Base-by-base conservation (phyloP, 2,797 vertebrate genomes). In the Echiichthys vipera region DNA sequence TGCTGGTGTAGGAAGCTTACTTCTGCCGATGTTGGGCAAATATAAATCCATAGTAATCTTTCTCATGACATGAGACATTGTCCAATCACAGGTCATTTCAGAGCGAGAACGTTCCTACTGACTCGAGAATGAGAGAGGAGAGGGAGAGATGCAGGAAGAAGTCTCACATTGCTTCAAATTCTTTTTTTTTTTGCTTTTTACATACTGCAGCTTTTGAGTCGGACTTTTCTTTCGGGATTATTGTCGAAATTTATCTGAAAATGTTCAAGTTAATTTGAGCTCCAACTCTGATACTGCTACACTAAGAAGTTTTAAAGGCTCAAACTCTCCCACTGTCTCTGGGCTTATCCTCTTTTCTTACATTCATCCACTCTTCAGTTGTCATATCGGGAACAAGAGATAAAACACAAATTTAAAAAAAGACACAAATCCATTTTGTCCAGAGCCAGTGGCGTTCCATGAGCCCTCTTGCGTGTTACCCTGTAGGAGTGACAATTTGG, bases 221-320 rank as follows among this genome's bases (percentile, higher is more conserved):
- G 9, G 53, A 63, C 59, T 73, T 78, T 57, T 76, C 42, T 64
- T 43, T 74, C 13, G 17, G 84, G 81, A 88, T 85, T 88, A 84
- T 51, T 75, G 65, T 74, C 17, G 2, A 76, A 78, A 65, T 70
- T 59, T 69, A 74, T 86, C 74, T 61, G 47, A 80, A 76, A 69
- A 78, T 22, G 63, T 27, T 74, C 39, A 27, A 82, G 71, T 80
- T 83, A 78, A 78, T 69, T 81, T 42, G 51, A 43, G 65, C 71
- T 71, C 55, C 27, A 7, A 34, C 77, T 50, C 56, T 50, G 76
- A 85, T 66, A 56, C 25, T 30, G 63, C 62, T 34, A n/a, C 32
- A 25, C 39, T 61, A 59, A 84, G 71, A 42, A 37, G 69, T 82
- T 82, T 84, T 69, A 84, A 78, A 71, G 37, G 84, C 76, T 89